Evolutionary conservation across 2,888 invertebrate genomes (phyloP).

Genomic region (Tipula unca): DNA sequence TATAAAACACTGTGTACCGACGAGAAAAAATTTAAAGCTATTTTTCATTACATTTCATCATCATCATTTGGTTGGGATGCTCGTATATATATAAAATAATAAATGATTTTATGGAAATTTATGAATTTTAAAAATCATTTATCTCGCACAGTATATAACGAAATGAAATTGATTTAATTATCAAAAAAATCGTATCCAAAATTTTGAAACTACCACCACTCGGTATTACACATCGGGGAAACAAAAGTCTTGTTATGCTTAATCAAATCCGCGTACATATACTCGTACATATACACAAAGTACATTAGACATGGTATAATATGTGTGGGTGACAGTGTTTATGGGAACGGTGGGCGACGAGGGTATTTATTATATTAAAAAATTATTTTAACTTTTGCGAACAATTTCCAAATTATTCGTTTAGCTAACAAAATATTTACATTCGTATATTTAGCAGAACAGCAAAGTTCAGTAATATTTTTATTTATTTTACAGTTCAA

Average conservation of each 20-base stretch:
- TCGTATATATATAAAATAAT: too few species aligned
- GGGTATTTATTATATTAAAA: background rate
- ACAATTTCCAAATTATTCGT: background rate
- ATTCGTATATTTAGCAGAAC: background rate
- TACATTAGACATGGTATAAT: background rate
- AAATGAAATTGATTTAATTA: slow-evolving; percentile 8
- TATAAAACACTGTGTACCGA: background rate
- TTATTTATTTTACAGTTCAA: background rate
- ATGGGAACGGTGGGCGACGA: background rate
- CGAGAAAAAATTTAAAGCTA: background rate
- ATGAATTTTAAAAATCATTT: slow-evolving; percentile 14
- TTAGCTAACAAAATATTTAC: background rate
- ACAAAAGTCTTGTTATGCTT: background rate
- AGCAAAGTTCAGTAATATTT: background rate
- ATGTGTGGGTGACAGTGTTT: background rate
- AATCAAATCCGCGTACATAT: background rate
- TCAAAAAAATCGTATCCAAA: background rate
- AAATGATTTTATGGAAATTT: slow-evolving; percentile 4
- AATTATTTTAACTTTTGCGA: background rate
- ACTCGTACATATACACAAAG: background rate
- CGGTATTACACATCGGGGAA: background rate
- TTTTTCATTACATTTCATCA: background rate
- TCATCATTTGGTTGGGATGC: background rate
- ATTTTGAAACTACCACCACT: background rate
- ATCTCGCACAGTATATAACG: background rate